A percentile compares a stretch with the other conserved stretches of the same genome.
These are phyloP conservation scores for Perca flavescens DNA, from an alignment of 2,113 vertebrate genomes.

Conservation along the genomic window DNA sequence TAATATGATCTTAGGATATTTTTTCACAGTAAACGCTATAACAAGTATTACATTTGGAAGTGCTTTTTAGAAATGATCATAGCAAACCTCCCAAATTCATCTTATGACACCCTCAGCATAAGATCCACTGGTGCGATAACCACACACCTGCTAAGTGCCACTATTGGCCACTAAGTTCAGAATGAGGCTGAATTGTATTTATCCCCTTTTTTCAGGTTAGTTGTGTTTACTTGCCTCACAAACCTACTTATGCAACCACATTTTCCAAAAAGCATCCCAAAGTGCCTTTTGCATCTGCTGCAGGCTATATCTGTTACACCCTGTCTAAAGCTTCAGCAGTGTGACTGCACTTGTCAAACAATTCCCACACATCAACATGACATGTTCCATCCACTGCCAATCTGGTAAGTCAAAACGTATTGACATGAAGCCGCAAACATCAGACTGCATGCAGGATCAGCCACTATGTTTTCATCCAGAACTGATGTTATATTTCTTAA, in stretches of 20 bases:
- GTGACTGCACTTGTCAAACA: constrained; percentile 71
- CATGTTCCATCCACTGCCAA: constrained; percentile 52
- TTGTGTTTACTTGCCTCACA: constrained; percentile 32
- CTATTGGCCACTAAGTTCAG: background rate
- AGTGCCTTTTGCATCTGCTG: constrained; percentile 32
- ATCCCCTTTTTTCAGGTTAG: constrained; percentile 24
- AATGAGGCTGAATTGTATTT: background rate
- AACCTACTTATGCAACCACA: constrained; percentile 49
- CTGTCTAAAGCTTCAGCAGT: constrained; percentile 54
- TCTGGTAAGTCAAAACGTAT: constrained; percentile 41
- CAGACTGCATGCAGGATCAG: background rate
- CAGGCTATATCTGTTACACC: constrained; percentile 56
- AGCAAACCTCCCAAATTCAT: background rate
- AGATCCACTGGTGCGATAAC: background rate
- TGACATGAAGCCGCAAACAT: constrained; percentile 29
- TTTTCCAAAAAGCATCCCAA: constrained; percentile 23
- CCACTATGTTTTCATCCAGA: constrained; percentile 12
- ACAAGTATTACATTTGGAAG: background rate
- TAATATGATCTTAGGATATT: background rate
- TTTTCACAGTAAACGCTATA: background rate
- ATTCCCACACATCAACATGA: constrained; percentile 59
- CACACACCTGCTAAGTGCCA: background rate
- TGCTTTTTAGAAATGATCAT: background rate
- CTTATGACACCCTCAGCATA: background rate
- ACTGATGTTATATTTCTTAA: constrained; percentile 33